Evolutionary conservation across 2,113 vertebrate species (phyloP).

Genomic region (Melierax canorus): DNA sequence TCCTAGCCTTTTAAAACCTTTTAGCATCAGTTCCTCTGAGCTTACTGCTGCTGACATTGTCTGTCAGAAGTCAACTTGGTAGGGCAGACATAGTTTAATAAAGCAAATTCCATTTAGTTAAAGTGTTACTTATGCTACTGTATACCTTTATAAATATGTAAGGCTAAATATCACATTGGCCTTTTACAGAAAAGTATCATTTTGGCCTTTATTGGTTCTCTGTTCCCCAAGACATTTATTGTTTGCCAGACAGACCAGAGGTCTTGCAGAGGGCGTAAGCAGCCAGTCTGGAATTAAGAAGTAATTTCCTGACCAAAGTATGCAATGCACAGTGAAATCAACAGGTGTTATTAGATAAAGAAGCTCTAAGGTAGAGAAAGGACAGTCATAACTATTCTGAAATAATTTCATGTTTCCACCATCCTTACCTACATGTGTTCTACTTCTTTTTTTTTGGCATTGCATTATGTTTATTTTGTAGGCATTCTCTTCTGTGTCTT

Average conservation of each 20-base stretch:
- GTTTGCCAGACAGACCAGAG: not conserved
- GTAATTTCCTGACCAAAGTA: not conserved
- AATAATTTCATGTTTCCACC: not conserved
- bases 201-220: not conserved
- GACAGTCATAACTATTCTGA: not conserved
- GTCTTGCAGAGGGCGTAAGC: not conserved
- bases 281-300: slow-evolving; percentile 10
- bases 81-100: not conserved
- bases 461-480: not conserved
- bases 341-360: not conserved
- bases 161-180: not conserved
- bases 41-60: not conserved
- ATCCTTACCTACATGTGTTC: not conserved
- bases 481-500: not conserved
- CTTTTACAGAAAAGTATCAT: slow-evolving; percentile 2
- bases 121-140: not conserved
- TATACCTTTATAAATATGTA: not conserved
- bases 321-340: not conserved
- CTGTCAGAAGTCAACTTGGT: not conserved
- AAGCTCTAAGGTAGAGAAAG: not conserved
- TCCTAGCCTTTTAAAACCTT: not conserved
- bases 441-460: not conserved
- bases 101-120: not conserved
- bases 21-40: not conserved
- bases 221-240: not conserved